Evolutionary conservation across 92 coral and sea anemone species (phyloP), one percentile per base, ranked within the genome.

Genomic region (Ricordea florida): DNA sequence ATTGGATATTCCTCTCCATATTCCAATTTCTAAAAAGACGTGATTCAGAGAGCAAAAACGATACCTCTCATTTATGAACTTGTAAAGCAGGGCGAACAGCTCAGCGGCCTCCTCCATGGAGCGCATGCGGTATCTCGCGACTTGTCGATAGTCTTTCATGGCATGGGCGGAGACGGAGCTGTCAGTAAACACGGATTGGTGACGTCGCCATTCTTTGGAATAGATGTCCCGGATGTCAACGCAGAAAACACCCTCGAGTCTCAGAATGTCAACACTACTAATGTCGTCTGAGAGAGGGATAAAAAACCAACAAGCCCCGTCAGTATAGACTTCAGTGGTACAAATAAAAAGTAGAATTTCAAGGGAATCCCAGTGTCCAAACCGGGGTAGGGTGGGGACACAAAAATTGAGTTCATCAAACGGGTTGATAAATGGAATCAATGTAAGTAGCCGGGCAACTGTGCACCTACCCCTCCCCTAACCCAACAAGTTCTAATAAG

Each of bases 91-190:
- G 71, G 81, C 98, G 80, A 94, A 94, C 56, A 94, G 79, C 25
- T 88, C 97, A 74, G 97, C 93, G 67, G 98, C 96, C 72, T 94
- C 98, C 17, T 84, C 85, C 57, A 80, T 79, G 10, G 98, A 85
- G 66, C 97, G 93, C 97, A 94, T 94, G 87, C 90, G 91, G 78
- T 94, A 94, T 23, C 88, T 69, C 0, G 98, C 98, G 32, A 94
- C 96, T 47, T 94, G 97, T 44, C 84, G 89, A 72, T 83, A 91
- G 81, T 89, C 92, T 45, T 17, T 75, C 24, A 16, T 59, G 25
- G 51, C 82, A 17, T 56, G 62, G n/a, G 50, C 67, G 56, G 57
- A 60, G 17, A 80, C 37, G 57, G 52, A 62, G 49, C 72, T 73
- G 64, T 33, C 59, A 32, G 26, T 35, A 21, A 31, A 45, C 21